Evolutionary conservation across 1,140 invertebrate genomes (phyloP).

Genomic region (Whitmania pigra): DNA sequence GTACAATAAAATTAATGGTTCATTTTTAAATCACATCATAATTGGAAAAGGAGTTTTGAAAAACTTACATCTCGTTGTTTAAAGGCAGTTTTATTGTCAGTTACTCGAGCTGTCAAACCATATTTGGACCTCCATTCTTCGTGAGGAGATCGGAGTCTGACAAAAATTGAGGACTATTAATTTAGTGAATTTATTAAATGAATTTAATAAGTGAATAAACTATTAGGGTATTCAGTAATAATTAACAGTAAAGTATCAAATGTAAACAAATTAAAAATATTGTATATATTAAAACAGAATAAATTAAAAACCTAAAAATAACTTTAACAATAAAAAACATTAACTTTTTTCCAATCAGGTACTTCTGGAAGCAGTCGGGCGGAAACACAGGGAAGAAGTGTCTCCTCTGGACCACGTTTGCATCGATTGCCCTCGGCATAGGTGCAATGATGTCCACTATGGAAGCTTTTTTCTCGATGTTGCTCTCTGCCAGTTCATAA

Average conservation of each 20-base stretch:
- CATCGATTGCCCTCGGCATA: slow-evolving; percentile 53
- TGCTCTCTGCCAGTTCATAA: slow-evolving; percentile 44
- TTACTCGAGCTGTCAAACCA: slow-evolving; percentile 13
- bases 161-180: too few relatives aligned
- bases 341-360: not conserved
- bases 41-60: not conserved
- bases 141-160: not conserved
- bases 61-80: slow-evolving; percentile 36
- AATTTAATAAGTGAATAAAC: too few relatives aligned
- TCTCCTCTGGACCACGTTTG: not conserved
- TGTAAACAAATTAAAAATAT: too few relatives aligned
- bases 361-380: not conserved
- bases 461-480: slow-evolving; percentile 57
- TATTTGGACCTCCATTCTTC: slow-evolving; percentile 12
- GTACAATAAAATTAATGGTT: too few relatives aligned
- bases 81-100: slow-evolving; percentile 25
- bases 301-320: too few relatives aligned
- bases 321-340: too few relatives aligned
- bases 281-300: too few relatives aligned
- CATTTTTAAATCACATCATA: too few relatives aligned
- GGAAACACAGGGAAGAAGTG: slow-evolving; percentile 1
- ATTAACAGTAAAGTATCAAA: too few relatives aligned
- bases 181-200: too few relatives aligned
- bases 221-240: too few relatives aligned
- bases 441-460: slow-evolving; percentile 66